Percentiles rank a stretch among this genome's conserved stretches.
These are phyloP conservation scores for Polydrusus pterygomalis DNA, from an alignment of 2,888 invertebrate genomes.

Conservation along the genomic window DNA sequence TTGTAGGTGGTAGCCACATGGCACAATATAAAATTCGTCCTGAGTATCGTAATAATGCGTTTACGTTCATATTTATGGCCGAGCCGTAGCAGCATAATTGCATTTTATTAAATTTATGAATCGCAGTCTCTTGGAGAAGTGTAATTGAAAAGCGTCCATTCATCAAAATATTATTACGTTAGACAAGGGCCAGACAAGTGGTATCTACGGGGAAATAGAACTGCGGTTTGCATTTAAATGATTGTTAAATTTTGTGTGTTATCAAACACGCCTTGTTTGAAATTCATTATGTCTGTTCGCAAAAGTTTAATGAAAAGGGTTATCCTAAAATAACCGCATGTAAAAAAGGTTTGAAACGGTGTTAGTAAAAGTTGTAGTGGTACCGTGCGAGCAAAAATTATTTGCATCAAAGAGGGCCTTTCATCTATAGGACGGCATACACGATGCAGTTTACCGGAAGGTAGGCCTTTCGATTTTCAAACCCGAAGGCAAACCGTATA, in stretches of 20 bases:
- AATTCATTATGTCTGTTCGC: neutral
- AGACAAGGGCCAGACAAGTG: constrained; percentile 24
- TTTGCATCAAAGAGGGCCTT: no score
- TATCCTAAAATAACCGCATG: no score
- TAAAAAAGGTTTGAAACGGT: no score
- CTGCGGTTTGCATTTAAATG: constrained; percentile 20
- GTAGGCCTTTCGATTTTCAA: no score
- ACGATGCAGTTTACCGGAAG: no score
- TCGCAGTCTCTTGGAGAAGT: constrained; percentile 43
- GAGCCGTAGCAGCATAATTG: constrained; percentile 43
- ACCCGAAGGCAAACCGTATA: no score
- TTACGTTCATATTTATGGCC: constrained; percentile 46
- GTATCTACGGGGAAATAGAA: neutral
- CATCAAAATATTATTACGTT: constrained; percentile 42
- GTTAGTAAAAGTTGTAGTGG: no score
- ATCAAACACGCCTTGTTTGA: neutral
- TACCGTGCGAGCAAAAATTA: no score
- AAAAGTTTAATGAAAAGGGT: neutral
- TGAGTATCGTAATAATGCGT: constrained; percentile 48
- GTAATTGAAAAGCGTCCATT: constrained; percentile 46
- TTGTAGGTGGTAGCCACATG: constrained; percentile 45
- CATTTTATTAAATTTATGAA: constrained; percentile 52
- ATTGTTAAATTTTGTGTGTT: neutral
- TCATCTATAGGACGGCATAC: no score
- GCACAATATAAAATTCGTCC: constrained; percentile 51